Base-by-base conservation (phyloP, 1,140 invertebrate genomes). In the Drosophila punjabiensis region DNA sequence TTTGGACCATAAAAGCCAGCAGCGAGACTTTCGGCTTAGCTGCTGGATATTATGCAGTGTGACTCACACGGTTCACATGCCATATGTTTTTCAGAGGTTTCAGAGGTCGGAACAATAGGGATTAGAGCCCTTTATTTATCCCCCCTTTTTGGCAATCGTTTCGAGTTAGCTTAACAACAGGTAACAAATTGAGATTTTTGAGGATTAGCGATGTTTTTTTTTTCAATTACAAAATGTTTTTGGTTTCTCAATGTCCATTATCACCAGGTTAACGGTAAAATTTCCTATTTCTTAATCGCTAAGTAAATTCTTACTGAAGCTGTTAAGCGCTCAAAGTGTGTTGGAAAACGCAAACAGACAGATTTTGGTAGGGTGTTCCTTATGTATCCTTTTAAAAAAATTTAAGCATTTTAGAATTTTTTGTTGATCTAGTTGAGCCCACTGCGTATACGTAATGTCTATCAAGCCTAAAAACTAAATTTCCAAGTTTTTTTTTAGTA, bases 31-130 rank as follows among this genome's bases (percentile, higher is more conserved):
- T 53, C 63, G 67, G 67, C 68, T 71, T 68, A 50, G 71, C 69
- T 53, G 70, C 45, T 53, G 55, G 68, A 43, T 41, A 47, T 66
- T 43, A 75, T 66, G 55, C 20, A 58, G 55, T 58, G 55, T 56
- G 63, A 68, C 69, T 74, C 76, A 78, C 59, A 70, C 62, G 59
- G 30, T 41, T 64, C 47, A 48, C 28, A 74, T 43, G 69, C 55
- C 70, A 74, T 74, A 74, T 73, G 70, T 74, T 73, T 77, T 58
- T 78, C 20, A 9, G 70, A n/a, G n/a, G n/a, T 56, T 41, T 41
- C 56, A 60, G 62, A 45, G 58, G 28, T 55, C 43, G 74, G 16
- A 33, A 58, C 63, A 83, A 83, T 79, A 82, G 81, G 61, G 75
- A 79, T 58, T 82, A 75, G 35, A n/a, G 55, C 55, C 32, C 16